A percentile compares a stretch with the other conserved stretches of the same genome.
phyloP scores from a whole-genome alignment of 2,888 invertebrate species.

The Drosophila barbarae region DNA sequence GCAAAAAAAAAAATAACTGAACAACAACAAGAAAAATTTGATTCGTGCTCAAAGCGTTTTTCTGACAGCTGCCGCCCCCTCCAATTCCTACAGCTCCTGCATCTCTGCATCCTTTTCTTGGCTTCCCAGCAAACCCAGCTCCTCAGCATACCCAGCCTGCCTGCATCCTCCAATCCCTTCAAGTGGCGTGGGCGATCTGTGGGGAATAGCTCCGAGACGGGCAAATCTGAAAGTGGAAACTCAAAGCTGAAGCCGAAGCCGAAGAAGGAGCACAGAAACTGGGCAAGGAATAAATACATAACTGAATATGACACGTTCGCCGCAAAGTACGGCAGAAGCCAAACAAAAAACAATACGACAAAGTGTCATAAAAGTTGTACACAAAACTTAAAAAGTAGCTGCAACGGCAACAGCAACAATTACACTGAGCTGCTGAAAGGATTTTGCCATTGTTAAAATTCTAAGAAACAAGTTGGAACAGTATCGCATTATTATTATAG shows the following conservation, averaged over 20 bases:
- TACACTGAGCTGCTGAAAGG: background rate
- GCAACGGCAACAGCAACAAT: constrained; percentile 56
- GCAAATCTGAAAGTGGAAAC: constrained; percentile 63
- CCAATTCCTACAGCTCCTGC: background rate
- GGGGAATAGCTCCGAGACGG: constrained; percentile 26
- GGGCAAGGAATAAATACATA: constrained; percentile 47
- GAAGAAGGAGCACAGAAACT: constrained; percentile 29
- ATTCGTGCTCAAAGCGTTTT: constrained; percentile 62
- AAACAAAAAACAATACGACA: constrained; percentile 62
- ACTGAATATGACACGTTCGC: constrained; percentile 72
- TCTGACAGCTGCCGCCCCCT: constrained; percentile 47
- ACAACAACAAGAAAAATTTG: constrained; percentile 32
- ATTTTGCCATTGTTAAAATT: background rate
- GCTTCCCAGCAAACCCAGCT: background rate
- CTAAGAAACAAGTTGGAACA: background rate
- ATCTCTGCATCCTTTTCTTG: constrained; percentile 2
- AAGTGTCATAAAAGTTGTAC: constrained; percentile 74
- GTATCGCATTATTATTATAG: background rate
- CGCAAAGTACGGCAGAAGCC: constrained; percentile 58
- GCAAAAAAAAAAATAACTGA: constrained; percentile 8
- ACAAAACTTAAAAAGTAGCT: constrained; percentile 70
- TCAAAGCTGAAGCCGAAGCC: constrained; percentile 53
- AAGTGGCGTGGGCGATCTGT: constrained; percentile 13
- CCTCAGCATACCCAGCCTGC: background rate
- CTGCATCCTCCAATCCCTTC: constrained; percentile 1